phyloP scores from a whole-genome alignment of 2,113 vertebrate species.

The Stegostoma tigrinum region DNA sequence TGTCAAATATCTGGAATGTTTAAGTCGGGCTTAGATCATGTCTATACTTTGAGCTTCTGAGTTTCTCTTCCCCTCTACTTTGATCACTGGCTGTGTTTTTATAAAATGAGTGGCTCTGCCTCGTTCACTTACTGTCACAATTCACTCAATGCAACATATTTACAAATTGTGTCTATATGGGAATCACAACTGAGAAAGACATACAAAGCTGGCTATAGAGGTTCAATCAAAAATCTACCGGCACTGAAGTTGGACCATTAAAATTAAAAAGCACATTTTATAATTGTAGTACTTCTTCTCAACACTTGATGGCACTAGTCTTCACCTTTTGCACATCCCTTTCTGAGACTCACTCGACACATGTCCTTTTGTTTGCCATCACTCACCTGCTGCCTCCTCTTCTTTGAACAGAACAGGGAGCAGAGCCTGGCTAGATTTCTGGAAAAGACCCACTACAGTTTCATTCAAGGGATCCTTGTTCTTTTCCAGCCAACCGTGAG shows the following conservation, averaged over 20 bases:
- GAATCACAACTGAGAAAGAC: neutral
- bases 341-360: no score
- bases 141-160: neutral
- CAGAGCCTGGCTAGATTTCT: constrained; percentile 37
- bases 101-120: neutral
- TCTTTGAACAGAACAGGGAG: constrained; percentile 46
- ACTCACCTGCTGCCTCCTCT: constrained; percentile 43
- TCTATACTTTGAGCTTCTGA: neutral
- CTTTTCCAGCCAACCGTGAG: constrained; percentile 47
- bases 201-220: neutral
- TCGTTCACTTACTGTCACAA: neutral
- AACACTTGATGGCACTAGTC: neutral
- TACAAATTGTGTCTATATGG: neutral
- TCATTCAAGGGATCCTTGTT: constrained; percentile 47
- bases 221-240: neutral
- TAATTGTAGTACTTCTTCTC: neutral
- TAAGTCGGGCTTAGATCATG: neutral
- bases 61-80: neutral
- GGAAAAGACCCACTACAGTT: constrained; percentile 44
- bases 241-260: neutral
- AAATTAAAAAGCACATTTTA: no score
- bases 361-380: neutral
- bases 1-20: neutral
- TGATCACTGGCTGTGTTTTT: neutral
- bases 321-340: neutral